phyloP scores from a whole-genome alignment of 92 coral and sea anemone species.

The Actinostola sp. region DNA sequence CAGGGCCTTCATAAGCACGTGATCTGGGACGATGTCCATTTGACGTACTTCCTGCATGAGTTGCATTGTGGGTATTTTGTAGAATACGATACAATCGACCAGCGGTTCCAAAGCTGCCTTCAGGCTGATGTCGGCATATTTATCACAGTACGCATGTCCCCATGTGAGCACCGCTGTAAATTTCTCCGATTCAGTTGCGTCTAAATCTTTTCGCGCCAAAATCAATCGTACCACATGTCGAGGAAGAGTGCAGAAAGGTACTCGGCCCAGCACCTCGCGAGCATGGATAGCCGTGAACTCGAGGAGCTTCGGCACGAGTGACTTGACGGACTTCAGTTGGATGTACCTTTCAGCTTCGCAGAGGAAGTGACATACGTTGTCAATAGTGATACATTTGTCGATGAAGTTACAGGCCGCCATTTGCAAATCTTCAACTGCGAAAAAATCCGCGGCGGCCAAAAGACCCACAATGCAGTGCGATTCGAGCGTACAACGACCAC shows the following conservation, averaged over 20 bases:
- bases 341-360: slow-evolving; percentile 56
- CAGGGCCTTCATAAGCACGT: slow-evolving; percentile 60
- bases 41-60: slow-evolving; percentile 64
- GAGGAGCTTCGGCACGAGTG: slow-evolving; percentile 58
- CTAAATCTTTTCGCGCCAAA: slow-evolving; percentile 51
- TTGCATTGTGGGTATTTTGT: slow-evolving; percentile 56
- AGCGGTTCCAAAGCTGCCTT: slow-evolving; percentile 57
- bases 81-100: slow-evolving; percentile 63
- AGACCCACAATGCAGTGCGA: slow-evolving; percentile 60
- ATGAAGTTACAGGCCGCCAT: slow-evolving; percentile 44
- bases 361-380: slow-evolving; percentile 49
- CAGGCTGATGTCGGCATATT: slow-evolving; percentile 13
- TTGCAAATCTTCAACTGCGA: slow-evolving; percentile 57
- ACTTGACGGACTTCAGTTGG: slow-evolving; percentile 57
- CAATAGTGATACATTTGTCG: slow-evolving; percentile 40
- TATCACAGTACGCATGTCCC: slow-evolving; percentile 55
- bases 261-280: slow-evolving; percentile 48
- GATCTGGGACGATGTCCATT: slow-evolving; percentile 54
- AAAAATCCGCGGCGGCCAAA: slow-evolving; percentile 57
- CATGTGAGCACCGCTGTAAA: slow-evolving; percentile 58
- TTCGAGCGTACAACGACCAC: slow-evolving; percentile 51
- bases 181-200: slow-evolving; percentile 57
- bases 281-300: slow-evolving; percentile 64
- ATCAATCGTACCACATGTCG: slow-evolving; percentile 60
- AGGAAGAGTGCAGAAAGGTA: slow-evolving; percentile 55